Conservation (phyloP, 2,797 vertebrate genomes). For the Podarcis siculus region DNA sequence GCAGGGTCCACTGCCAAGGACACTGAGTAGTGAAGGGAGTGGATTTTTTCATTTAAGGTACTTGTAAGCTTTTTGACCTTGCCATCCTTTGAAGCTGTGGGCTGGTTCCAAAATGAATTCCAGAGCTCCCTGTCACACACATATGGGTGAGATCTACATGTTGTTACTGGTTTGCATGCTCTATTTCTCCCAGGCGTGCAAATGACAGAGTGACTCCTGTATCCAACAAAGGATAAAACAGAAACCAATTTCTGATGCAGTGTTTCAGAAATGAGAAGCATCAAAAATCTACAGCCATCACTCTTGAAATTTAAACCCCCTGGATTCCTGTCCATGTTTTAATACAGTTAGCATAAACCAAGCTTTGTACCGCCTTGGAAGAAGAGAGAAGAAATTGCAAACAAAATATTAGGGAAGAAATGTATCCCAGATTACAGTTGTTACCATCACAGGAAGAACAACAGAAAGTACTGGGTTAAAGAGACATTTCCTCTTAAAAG, state of each 20-base stretch:
- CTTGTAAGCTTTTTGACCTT: slow-evolving; percentile 21
- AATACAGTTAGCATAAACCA: background rate
- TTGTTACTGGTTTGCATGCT: background rate
- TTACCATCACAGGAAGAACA: background rate
- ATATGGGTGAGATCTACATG: background rate
- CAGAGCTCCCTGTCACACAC: background rate
- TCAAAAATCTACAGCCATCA: background rate
- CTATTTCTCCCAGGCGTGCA: background rate
- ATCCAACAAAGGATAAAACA: background rate
- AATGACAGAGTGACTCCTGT: background rate
- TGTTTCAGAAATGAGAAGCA: background rate
- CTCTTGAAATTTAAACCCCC: background rate
- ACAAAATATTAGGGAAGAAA: background rate
- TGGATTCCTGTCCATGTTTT: background rate
- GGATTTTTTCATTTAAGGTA: slow-evolving; percentile 10
- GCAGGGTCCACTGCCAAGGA: slow-evolving; percentile 43
- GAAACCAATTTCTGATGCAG: background rate
- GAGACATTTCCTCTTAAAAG: background rate
- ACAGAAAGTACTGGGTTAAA: background rate
- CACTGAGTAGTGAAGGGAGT: slow-evolving; percentile 50
- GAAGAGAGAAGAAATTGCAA: background rate
- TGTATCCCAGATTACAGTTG: background rate
- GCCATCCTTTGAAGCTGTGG: background rate
- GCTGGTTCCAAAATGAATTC: background rate
- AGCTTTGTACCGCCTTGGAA: background rate